Base-by-base conservation (phyloP, 1,140 invertebrate genomes). In the Magallana angulata region DNA sequence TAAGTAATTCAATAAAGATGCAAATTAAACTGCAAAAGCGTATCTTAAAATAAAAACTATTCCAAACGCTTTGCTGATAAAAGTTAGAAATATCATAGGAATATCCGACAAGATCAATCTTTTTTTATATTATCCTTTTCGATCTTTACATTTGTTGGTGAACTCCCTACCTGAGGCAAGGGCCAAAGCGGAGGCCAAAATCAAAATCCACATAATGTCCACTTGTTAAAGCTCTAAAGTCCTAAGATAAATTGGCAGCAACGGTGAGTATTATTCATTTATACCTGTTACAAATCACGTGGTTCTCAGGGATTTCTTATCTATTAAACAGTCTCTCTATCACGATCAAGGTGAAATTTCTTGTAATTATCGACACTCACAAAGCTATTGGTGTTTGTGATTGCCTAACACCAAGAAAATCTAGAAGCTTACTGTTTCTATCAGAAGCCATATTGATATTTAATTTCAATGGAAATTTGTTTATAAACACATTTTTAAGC, bases 261-360 rank as follows among this genome's bases (percentile, higher is more conserved):
- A 30, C 36, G 12, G 12, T 12, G 12, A 76, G 60, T 5, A 18
- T 7, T 7, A 64, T 64, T 36, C 24, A 12, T 24, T 30, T 36
- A 76, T 76, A 76, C 36, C 12, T 76, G 16, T 11, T 1, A 11
- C 36, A 18, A 24, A 18, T 71, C 64, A 76, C 24, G 68, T 76
- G 68, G 7, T 30, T 36, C 36, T 48, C 68, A 76, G 30, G 68
- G 68, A 30, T 76, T 76, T 30, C 24, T 76, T 76, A 76, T 76
- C 68, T 48, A 48, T 48, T 48, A 48, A 48, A 48, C 36, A 48
- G 36, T 48, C 36, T 48, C 36, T 64, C 7, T 64, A 18, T 18
- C 62, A 64, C 18, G 14, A 64, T 16, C 62, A 64, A 7, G 1
- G 62, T 18, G 18, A 14, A 18, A 64, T 18, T 64, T 64, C 62